phyloP scores from a whole-genome alignment of 2,888 invertebrate genomes.

The Digitonthophagus gazella region DNA sequence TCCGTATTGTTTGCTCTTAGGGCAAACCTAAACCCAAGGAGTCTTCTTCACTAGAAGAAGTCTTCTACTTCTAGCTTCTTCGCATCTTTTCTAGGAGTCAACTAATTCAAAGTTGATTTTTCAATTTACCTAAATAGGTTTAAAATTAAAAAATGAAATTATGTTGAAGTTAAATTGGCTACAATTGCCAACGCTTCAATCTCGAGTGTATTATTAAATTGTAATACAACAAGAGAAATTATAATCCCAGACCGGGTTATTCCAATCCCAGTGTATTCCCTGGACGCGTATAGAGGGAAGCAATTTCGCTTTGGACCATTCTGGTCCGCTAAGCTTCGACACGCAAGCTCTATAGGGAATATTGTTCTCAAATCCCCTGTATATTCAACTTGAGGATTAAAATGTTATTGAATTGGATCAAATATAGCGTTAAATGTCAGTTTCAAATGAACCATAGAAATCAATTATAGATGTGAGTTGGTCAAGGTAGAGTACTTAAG shows the following conservation, averaged over 20 bases:
- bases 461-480: too few species aligned
- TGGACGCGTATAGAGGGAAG: background rate
- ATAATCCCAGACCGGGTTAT: background rate
- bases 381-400: background rate
- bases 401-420: background rate
- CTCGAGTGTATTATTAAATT: background rate
- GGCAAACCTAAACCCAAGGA: too few species aligned
- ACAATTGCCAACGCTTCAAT: constrained; percentile 10
- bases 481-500: too few species aligned
- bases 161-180: background rate
- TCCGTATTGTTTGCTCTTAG: background rate
- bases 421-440: too few species aligned
- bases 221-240: background rate
- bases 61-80: too few species aligned
- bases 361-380: background rate
- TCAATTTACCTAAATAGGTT: too few species aligned
- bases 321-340: background rate
- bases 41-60: too few species aligned
- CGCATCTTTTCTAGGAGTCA: too few species aligned
- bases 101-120: too few species aligned
- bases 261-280: background rate
- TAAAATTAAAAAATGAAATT: too few species aligned
- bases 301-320: background rate
- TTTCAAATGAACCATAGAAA: too few species aligned
- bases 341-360: background rate